Base-by-base conservation (phyloP, 2,888 invertebrate species). In the Luperina nickerlii region DNA sequence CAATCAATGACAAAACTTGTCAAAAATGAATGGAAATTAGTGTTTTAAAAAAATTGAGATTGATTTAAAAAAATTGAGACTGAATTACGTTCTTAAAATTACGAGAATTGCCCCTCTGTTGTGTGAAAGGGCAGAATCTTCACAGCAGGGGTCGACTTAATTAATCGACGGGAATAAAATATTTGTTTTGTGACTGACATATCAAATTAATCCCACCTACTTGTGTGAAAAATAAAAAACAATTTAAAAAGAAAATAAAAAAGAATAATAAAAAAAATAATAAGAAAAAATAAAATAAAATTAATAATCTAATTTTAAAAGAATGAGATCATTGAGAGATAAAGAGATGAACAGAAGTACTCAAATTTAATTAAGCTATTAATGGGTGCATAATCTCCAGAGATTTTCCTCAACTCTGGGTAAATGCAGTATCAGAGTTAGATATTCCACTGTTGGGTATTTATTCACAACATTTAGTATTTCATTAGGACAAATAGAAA, bases 401-500 rank as follows among this genome's bases (percentile, higher is more conserved):
- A 70, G 24, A 27, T 15, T 54, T 24, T 54, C 32, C 24, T 32
- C 24, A 54, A 32, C 24, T 24, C 13, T 27, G 7, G 48, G 7
- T 27, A 69, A 32, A 24, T 51, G 24, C 32, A 32, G 4, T 24
- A 7, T 13, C 13, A 48, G 7, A 27, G 11, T 45, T 45, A 45
- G 45, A 32, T 9, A 68, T 48, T 1, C 45, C 45, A 18, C 27
- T 18, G 8, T 32, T 69, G 27, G 20, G 27, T 32, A 32, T 9
- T 32, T 2, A 69, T 32, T 51, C 6, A 54, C 13, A 81, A 27
- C 68, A 32, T 54, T 63, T 38, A 3, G 38, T 54, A 42, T 5
- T 1, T 42, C 54, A 78, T 74, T 78, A 54, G 70, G 78, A 76
- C 67, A 78, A 60, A 42, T 57, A 83, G 80, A 74, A 76, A 79